phyloP scores from a whole-genome alignment of 37 sponge, comb jelly and placozoan species.

The Oopsacas minuta region DNA sequence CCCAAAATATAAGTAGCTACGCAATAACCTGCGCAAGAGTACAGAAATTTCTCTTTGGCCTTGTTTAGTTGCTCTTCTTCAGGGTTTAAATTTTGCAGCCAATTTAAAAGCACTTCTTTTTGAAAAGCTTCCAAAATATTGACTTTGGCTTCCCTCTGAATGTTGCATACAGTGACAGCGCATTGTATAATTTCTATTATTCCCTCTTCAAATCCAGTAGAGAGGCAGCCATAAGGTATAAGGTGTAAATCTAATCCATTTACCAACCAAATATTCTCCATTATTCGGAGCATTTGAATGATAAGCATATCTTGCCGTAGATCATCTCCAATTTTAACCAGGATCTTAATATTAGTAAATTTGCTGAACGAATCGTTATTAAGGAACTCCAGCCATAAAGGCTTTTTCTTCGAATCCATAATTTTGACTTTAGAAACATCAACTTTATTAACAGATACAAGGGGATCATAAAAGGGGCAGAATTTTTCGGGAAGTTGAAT shows the following conservation, averaged over 20 bases:
- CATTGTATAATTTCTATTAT: conserved; percentile 82
- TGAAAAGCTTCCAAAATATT: conserved; percentile 11
- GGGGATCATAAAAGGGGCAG: neutral
- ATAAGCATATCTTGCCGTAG: conserved; percentile 89
- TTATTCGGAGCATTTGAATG: conserved; percentile 69
- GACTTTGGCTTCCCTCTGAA: neutral
- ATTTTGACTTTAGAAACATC: conserved; percentile 21
- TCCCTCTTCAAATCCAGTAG: conserved; percentile 53
- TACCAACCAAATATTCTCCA: conserved; percentile 54
- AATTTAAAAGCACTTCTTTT: neutral
- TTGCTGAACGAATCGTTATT: conserved; percentile 45
- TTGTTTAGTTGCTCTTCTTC: neutral
- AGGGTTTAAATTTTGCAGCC: neutral
- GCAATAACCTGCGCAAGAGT: neutral
- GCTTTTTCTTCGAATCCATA: conserved; percentile 87
- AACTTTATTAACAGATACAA: neutral
- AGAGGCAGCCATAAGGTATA: conserved; percentile 69
- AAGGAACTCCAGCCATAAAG: conserved; percentile 76
- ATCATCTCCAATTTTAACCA: conserved; percentile 81
- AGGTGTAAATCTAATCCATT: conserved; percentile 50
- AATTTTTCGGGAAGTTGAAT: neutral
- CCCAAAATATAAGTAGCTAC: conserved; percentile 7
- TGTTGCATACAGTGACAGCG: conserved; percentile 36
- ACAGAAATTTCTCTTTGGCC: neutral
- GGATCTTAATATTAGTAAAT: conserved; percentile 42